Evolutionary conservation across 2,888 invertebrate species (phyloP).

Genomic region (Andrena chrysosceles): DNA sequence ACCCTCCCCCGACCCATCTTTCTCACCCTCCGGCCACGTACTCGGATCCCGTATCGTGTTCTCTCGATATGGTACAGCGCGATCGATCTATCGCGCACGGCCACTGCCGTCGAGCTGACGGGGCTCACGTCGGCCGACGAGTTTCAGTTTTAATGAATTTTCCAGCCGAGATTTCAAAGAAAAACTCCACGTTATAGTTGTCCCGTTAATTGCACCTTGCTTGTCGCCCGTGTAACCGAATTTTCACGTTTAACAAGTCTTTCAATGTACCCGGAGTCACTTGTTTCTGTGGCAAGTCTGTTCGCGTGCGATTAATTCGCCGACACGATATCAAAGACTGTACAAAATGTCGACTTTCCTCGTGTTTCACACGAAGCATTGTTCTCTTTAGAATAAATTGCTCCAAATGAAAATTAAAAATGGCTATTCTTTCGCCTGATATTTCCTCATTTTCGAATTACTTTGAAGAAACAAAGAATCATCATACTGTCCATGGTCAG

Average conservation of each 20-base stretch:
- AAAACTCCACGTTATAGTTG: neutral
- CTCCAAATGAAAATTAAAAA: no score
- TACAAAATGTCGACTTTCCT: neutral
- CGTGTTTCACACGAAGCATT: no score
- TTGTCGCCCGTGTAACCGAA: neutral
- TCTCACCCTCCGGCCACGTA: conserved; percentile 19
- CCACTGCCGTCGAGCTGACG: conserved; percentile 17
- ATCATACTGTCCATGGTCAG: neutral
- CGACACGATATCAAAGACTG: no score
- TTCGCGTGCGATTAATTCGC: neutral
- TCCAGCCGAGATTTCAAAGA: neutral
- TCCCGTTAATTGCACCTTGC: conserved; percentile 24
- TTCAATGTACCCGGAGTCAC: neutral
- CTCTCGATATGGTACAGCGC: conserved; percentile 40
- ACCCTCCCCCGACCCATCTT: conserved; percentile 26
- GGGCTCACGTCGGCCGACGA: neutral
- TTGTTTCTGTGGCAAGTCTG: neutral
- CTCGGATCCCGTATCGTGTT: conserved; percentile 33
- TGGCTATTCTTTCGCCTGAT: no score
- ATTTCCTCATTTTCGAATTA: neutral
- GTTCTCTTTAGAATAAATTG: no score
- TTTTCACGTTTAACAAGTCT: conserved; percentile 15
- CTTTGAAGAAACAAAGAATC: neutral
- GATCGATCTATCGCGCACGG: conserved; percentile 51
- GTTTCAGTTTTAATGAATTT: conserved; percentile 38